Base-by-base conservation (phyloP, 2,888 invertebrate genomes). In the Uropetala carovei region DNA sequence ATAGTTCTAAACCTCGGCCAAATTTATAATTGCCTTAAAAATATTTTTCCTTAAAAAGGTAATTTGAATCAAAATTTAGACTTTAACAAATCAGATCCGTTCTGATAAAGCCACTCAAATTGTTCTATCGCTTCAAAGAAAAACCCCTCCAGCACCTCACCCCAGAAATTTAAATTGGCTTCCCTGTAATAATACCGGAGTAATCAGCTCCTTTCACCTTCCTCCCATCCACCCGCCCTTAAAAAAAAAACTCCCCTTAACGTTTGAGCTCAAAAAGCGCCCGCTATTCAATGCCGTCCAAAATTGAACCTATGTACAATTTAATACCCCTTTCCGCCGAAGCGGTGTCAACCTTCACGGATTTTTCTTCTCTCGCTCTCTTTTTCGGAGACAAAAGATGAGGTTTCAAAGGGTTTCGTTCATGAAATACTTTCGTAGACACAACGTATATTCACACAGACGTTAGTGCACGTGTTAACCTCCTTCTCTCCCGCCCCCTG, bases 381-480 rank as follows among this genome's bases (percentile, higher is more conserved):
- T 22, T 75, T 27, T 75, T 27, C 22, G 75, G 75, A 75, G 75
- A 75, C 75, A 75, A 75, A 75, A 75, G 75, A 75, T 75, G 75
- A 75, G 75, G 22, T 75, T 75, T 75, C 75, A 75, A 75, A 75
- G 75, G 22, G 68, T 68, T 68, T 68, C 75, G 22, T 27, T 75
- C 75, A 27, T 14, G 75, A 13, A 75, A 75, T 75, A 13, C 75
- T 75, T 75, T 27, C 11, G 22, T 18, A 27, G 75, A 27, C 27
- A 68, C 18, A 22, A 18, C 18, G 75, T 8, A 75, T 18, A 56
- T 89, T 64, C 89, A 43, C n/a, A n/a, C 43, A 43, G 43, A 43
- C 5, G 43, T 43, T 43, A 43, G 43, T 30, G 7, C 22, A 64
- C 43, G 30, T 27, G 64, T 64, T 13, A 10, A 11, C 89, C 64